Conservation (phyloP, 53 echinoderm and acorn worm species). For the Pentamera pediparva region DNA sequence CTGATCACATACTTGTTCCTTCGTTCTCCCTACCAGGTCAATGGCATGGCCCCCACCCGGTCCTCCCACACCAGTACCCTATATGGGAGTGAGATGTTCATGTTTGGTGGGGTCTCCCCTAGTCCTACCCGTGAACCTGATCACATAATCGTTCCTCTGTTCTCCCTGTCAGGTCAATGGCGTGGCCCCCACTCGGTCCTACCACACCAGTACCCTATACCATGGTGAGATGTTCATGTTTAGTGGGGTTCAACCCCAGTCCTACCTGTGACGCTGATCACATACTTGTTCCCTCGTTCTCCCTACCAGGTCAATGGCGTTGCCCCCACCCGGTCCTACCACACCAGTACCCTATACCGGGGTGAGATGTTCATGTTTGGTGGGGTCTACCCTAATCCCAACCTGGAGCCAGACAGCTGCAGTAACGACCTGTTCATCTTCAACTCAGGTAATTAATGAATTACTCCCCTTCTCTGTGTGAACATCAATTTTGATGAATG, state of each 20-base stretch:
- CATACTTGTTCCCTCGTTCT: background rate
- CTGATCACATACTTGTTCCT: too few relatives aligned
- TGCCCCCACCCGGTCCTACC: conserved; percentile 90
- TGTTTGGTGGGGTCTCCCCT: background rate
- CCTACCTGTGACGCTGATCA: background rate
- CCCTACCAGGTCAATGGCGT: conserved; percentile 58
- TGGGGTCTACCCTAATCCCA: conserved; percentile 89
- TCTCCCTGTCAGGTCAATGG: too few relatives aligned
- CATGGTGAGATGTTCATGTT: conserved; percentile 80
- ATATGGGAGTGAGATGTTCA: too few relatives aligned
- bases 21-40: too few relatives aligned
- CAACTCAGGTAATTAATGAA: conserved; percentile 63
- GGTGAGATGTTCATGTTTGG: conserved; percentile 89
- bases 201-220: conserved; percentile 73
- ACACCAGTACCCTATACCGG: conserved; percentile 65
- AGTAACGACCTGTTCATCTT: conserved; percentile 77
- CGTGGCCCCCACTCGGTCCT: conserved; percentile 80
- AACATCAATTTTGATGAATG: background rate
- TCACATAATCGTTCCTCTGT: too few relatives aligned
- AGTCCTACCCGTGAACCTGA: too few relatives aligned
- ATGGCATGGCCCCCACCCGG: too few relatives aligned
- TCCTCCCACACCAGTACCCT: too few relatives aligned
- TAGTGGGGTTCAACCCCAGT: conserved; percentile 41
- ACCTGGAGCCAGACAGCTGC: conserved; percentile 88
- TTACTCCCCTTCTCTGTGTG: background rate